Evolutionary conservation across 2,888 invertebrate genomes (phyloP), one percentile per base, ranked within the genome.

Genomic region (Xestia rhomboidea): DNA sequence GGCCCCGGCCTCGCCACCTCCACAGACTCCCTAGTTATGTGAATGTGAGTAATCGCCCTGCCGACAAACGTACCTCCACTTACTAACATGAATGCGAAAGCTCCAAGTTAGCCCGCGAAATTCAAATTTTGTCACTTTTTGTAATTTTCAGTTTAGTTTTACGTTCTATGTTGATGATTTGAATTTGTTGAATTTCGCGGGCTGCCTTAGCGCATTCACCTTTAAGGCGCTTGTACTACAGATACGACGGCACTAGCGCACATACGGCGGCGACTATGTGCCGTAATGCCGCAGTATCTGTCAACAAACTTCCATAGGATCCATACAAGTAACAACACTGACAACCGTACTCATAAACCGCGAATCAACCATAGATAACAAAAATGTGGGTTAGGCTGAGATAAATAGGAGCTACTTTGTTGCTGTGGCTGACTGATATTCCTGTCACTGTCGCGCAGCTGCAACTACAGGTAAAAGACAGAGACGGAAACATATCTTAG

Each of bases 11-110:
- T 41, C 41, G 41, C 41, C 41, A 41, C 41, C 41, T 41, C 41
- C 41, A 41, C 41, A 1, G 0, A 1, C 46, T 72, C 83, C 30
- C 85, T 85, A 75, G 73, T 76, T 30, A 83, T 68, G 30, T 78
- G 75, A 51, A 80, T 60, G 64, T 78, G 75, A 54, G 79, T 60
- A 69, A 87, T 77, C 77, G 81, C 69, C 77, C 89, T 89, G 88
- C 67, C 82, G 79, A 84, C 71, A 82, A 85, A 83, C 41, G 71
- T 69, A 77, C 62, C 68, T 76, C 77, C 62, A 67, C 72, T 79
- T 73, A 68, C 68, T 68, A 24, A 54, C 41, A 64, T 18, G 41
- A 10, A 64, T 41, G n/a, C n/a, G 41, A 27, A 64, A 64, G 64
- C 44, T 24, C 38, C 8, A 64, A 41, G 64, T 10, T 44, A 64